phyloP scores from a whole-genome alignment of 2,888 invertebrate genomes.

The Mimumesa dahlbomi region DNA sequence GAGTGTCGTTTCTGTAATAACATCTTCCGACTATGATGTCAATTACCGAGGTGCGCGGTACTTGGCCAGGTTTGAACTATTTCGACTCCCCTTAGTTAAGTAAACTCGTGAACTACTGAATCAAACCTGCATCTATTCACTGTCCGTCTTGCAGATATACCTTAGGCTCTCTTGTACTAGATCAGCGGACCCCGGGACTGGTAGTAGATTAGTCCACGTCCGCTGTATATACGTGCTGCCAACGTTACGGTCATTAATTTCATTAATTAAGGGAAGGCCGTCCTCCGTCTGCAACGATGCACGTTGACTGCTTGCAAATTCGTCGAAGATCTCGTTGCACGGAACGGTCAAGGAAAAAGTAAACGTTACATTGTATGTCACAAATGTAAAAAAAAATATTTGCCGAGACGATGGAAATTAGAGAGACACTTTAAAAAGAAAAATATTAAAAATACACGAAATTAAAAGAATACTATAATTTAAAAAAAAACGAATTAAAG shows the following conservation, averaged over 20 bases:
- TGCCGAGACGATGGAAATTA: no score
- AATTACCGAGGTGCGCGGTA: slow-evolving; percentile 7
- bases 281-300: slow-evolving; percentile 48
- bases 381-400: no score
- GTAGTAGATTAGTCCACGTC: slow-evolving; percentile 63
- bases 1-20: no score
- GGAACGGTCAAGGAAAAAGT: slow-evolving; percentile 17
- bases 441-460: no score
- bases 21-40: background rate
- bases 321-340: slow-evolving; percentile 41
- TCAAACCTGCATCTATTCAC: slow-evolving; percentile 49
- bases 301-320: slow-evolving; percentile 53
- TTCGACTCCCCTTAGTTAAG: slow-evolving; percentile 28
- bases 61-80: slow-evolving; percentile 27
- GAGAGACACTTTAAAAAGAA: no score
- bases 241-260: slow-evolving; percentile 70
- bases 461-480: no score
- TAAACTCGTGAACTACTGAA: slow-evolving; percentile 40
- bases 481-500: no score
- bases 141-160: slow-evolving; percentile 58
- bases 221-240: slow-evolving; percentile 54
- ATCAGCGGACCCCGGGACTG: slow-evolving; percentile 53
- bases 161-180: slow-evolving; percentile 49
- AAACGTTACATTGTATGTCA: no score
- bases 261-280: slow-evolving; percentile 69